Evolutionary conservation across 2,888 invertebrate genomes (phyloP), one percentile per base, ranked within the genome.

Genomic region (Pseudococcus jackbeardsleyi): DNA sequence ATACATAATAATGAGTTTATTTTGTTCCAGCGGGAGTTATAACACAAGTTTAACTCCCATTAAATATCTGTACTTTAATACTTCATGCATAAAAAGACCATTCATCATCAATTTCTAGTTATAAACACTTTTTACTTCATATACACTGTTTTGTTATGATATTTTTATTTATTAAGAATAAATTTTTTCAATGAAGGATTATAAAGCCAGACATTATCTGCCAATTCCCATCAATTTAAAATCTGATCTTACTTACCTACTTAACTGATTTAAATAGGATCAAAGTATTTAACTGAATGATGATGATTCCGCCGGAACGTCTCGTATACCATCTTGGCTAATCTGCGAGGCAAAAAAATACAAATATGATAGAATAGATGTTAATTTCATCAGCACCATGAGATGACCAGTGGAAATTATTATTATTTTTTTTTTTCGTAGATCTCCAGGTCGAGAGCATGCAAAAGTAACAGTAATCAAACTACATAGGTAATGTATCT

Each of bases 321-420:
- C 79, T 82, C 79, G n/a, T 19, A 82, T 19, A 22, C 79, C 79
- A n/a, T 22, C 79, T n/a, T 82, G 33, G 19, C 19, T 46, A 8
- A 82, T 82, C 79, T 82, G 42, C 7, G n/a, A 17, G 8, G 42
- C 9, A 15, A 42, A 82, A 42, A 82, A 0, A 79, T 2, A 79
- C 15, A 42, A 82, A 82, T 19, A 33, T 33, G 26, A 3, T 33
- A 33, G 26, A 33, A 33, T 1, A 33, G 26, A 2, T 33, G 26
- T 33, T 33, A 33, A 33, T 33, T 33, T 33, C 3, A 33, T 33
- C 26, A 33, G 1, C 3, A 33, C 26, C 26, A 33, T 33, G 26
- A 33, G 26, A 33, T 33, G 26, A 33, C 26, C 1, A 33, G 26
- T 33, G 1, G 26, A 2, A 33, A 33, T 3, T n/a, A n/a, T n/a